phyloP scores from a whole-genome alignment of 2,113 vertebrate species.

The Glaucidium brasilianum region DNA sequence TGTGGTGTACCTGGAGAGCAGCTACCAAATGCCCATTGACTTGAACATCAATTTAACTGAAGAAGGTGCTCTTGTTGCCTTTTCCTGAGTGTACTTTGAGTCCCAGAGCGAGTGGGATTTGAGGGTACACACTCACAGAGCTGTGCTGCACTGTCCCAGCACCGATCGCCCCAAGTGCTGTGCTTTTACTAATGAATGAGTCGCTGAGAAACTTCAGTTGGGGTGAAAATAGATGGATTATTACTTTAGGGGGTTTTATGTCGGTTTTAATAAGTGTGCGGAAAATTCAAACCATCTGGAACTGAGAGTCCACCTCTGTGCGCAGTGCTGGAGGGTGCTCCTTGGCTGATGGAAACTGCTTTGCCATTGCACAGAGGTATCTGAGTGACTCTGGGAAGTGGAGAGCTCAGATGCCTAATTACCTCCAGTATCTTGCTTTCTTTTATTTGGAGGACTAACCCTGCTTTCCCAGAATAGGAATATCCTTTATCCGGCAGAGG shows the following conservation, averaged over 20 bases:
- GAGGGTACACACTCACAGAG: neutral
- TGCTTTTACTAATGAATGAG: neutral
- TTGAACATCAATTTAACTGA: neutral
- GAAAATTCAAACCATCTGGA: neutral
- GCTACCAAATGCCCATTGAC: neutral
- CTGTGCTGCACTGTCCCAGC: rapidly evolving
- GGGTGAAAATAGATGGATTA: neutral
- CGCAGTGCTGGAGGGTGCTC: neutral
- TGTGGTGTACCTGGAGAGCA: neutral
- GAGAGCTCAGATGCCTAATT: neutral
- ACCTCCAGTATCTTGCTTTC: neutral
- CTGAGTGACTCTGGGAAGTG: neutral
- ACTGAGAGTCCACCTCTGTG: neutral
- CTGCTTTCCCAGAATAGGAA: neutral
- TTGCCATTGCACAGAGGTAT: neutral
- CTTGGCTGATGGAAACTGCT: neutral
- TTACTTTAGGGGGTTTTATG: neutral
- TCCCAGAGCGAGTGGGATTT: neutral
- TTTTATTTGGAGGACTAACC: neutral
- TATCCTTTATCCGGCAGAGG: neutral
- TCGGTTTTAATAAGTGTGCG: neutral
- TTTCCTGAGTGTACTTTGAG: neutral
- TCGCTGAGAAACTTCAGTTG: neutral
- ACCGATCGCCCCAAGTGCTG: neutral
- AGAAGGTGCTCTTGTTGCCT: neutral